Evolutionary conservation across 2,888 invertebrate species (phyloP), one percentile per base, ranked within the genome.

Genomic region (Conus canariensis): DNA sequence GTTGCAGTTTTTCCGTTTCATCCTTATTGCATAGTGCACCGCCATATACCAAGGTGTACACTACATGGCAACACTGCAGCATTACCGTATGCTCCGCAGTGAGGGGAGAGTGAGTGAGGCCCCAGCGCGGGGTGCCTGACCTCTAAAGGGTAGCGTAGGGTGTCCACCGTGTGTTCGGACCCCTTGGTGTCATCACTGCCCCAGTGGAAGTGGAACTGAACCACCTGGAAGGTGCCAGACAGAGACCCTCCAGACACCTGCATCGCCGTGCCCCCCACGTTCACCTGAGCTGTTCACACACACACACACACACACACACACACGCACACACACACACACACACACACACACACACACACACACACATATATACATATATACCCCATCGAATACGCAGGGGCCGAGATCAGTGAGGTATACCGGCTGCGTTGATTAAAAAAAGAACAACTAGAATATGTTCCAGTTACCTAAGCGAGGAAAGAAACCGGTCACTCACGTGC

Each of bases 131-230:
- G 45, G 45, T 45, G 2, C 45, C 45, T 45, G 6, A 91, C 91
- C 90, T 91, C 91, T 89, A 90, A 90, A n/a, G 91, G 91, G 67
- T 90, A 91, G 16, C 56, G 7, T 12, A 19, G n/a, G 88, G 85
- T 67, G 77, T 91, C 60, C 19, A 90, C n/a, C 10, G 89, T 89
- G 60, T 91, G 91, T 25, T 91, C 91, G 2, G 91, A 91, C 14
- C 91, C 91, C 25, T 59, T n/a, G 16, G n/a, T 58, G 82, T 59
- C 56, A 12, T 19, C 14, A 16, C 89, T 89, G 25, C 91, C 91
- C 91, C 91, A 91, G 82, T 91, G 91, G 74, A 91, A 91, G 59
- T 91, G 90, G 74, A 90, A 80, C 60, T 85, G 90, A 5, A 90
- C 88, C 56, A 89, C 90, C 64, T 70, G 74, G 88, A 88, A 91